Base-by-base conservation (phyloP, 2,888 invertebrate genomes). In the Axea sp. region DNA sequence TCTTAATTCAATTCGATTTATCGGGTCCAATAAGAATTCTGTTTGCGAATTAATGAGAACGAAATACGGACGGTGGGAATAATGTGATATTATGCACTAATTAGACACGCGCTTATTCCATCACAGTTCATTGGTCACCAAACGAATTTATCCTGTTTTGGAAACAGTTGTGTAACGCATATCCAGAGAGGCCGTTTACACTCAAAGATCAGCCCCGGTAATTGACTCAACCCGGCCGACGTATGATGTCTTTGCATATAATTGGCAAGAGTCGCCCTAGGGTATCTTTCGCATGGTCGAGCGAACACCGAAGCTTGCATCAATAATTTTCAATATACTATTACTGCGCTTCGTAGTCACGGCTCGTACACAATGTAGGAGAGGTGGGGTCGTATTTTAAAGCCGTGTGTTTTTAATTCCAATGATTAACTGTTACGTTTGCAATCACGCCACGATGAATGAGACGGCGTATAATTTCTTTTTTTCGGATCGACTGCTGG, bases 231-330 rank as follows among this genome's bases (percentile, higher is more conserved):
- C 22, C 43, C 26, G 35, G 60, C n/a, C 59, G 68, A 69, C 60
- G 69, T 53, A 47, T 45, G 47, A 55, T 62, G 60, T 69, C 62
- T 62, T 55, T 55, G 51, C 57, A 35, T 41, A 59, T 72, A 72
- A 72, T 62, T 72, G 71, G 57, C 71, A 72, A 57, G 19, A 41
- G 39, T 39, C 33, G 71, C 71, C 64, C 45, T 24, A 33, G 57
- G 71, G 53, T 31, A 64, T 31, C 39, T 71, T 71, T 47, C 47
- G 60, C 64, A 53, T 49, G 64, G 62, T 55, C 31, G 37, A 62
- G 7, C 41, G 62, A 51, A 45, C 60, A 45, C 19, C 33, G 35
- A 41, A 45, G 55, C 47, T 47, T 55, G 47, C 37, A 51, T 55
- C 69, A 39, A 53, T 60, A 51, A 69, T 59, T 59, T 59, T 51